A percentile compares a stretch with the other conserved stretches of the same genome.
These are phyloP conservation scores for Hyla sarda DNA, from an alignment of 2,113 vertebrate species.

Conservation along the genomic window DNA sequence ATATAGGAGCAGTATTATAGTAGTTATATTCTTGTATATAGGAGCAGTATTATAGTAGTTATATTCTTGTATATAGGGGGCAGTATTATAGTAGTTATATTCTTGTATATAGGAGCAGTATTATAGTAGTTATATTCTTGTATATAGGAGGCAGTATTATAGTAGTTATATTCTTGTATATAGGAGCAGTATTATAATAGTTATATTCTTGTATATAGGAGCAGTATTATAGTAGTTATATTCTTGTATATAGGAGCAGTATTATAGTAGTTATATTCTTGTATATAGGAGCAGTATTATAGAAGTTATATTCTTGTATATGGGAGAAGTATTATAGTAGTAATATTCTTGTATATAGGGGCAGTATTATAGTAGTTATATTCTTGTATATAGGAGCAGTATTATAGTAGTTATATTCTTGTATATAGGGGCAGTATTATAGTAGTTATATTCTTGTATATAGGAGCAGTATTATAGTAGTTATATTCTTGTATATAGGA, in stretches of 20 bases:
- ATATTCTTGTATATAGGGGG: background rate
- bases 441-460: background rate
- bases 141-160: too few relatives aligned
- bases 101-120: too few relatives aligned
- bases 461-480: background rate
- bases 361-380: conserved; percentile 2
- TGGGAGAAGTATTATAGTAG: conserved; percentile 9
- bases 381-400: background rate
- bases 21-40: too few relatives aligned
- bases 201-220: too few relatives aligned
- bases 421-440: background rate
- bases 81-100: too few relatives aligned
- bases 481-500: background rate
- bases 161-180: too few relatives aligned
- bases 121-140: too few relatives aligned
- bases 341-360: background rate
- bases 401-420: conserved; percentile 7
- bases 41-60: background rate
- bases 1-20: too few relatives aligned
- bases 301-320: background rate
- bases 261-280: conserved; percentile 6
- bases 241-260: background rate
- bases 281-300: background rate
- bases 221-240: background rate
- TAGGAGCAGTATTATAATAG: too few relatives aligned